Percentiles rank a stretch among this genome's conserved stretches.
Evolutionary conservation across 2,797 vertebrate genomes (phyloP).

Genomic region (Carcharodon carcharias): DNA sequence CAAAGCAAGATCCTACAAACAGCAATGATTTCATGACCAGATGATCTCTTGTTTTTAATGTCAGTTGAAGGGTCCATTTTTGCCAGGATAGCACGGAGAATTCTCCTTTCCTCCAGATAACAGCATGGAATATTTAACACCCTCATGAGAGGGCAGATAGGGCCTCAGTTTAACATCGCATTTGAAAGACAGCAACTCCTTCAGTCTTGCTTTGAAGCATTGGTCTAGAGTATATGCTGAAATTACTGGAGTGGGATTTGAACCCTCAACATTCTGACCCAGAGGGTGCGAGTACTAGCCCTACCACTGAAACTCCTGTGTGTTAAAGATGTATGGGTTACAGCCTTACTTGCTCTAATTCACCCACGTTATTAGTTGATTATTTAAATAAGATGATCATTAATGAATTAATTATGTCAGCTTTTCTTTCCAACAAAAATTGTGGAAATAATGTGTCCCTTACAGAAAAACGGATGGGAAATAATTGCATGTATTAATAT

Average conservation of each 20-base stretch:
- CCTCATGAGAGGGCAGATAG: no score
- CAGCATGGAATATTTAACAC: not conserved
- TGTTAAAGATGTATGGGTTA: not conserved
- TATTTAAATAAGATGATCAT: conserved; percentile 19
- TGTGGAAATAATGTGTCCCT: conserved; percentile 14
- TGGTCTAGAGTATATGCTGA: not conserved
- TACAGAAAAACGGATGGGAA: not conserved
- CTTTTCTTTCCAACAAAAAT: not conserved
- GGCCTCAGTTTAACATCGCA: not conserved
- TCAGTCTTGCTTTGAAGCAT: not conserved
- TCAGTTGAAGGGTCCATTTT: not conserved
- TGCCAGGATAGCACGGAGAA: not conserved
- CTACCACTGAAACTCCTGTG: not conserved
- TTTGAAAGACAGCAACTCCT: not conserved
- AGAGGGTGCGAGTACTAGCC: no score
- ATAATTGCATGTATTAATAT: not conserved
- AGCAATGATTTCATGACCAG: not conserved
- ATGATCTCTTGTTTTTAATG: not conserved
- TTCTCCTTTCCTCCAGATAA: not conserved
- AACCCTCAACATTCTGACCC: not conserved
- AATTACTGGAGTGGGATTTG: not conserved
- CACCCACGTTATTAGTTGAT: not conserved
- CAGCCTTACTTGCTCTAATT: not conserved
- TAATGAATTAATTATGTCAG: conserved; percentile 23
- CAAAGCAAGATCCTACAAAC: not conserved